These are phyloP conservation scores for Bursaphelenchus okinawaensis DNA, from an alignment of 2,888 invertebrate species.

Conservation along the genomic window DNA sequence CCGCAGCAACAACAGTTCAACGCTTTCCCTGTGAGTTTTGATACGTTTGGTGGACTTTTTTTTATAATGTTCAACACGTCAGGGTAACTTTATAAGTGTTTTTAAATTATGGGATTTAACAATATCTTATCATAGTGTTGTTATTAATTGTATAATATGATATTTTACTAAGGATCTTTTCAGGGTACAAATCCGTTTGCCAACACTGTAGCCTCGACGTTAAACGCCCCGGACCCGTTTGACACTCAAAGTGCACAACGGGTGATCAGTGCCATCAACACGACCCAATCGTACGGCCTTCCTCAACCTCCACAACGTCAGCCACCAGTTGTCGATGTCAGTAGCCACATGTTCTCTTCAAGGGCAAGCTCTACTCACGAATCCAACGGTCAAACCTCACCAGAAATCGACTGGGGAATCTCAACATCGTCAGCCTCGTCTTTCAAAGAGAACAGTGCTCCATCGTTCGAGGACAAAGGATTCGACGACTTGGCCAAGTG, in stretches of 20 bases:
- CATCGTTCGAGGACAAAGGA: neutral
- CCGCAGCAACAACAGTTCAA: neutral
- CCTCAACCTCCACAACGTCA: slow-evolving; percentile 12
- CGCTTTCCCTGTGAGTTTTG: slow-evolving; percentile 4
- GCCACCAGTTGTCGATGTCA: neutral
- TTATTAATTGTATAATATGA: too few species aligned
- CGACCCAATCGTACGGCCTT: slow-evolving; percentile 8
- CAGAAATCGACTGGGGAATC: slow-evolving; percentile 13
- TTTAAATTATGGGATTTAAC: too few species aligned
- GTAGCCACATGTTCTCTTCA: slow-evolving; percentile 5
- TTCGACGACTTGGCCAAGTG: neutral
- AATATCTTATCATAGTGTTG: too few species aligned
- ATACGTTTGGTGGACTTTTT: neutral
- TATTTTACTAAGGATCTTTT: too few species aligned
- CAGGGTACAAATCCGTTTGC: slow-evolving; percentile 37
- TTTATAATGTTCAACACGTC: neutral
- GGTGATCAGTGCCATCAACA: slow-evolving; percentile 8
- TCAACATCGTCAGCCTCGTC: slow-evolving; percentile 15
- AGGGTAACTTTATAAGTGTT: too few species aligned
- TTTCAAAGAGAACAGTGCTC: slow-evolving; percentile 25
- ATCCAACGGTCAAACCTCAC: slow-evolving; percentile 8
- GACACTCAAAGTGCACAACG: slow-evolving; percentile 3
- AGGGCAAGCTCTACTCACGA: slow-evolving; percentile 4
- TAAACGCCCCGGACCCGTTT: slow-evolving; percentile 15
- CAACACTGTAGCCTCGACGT: slow-evolving; percentile 5